Evolutionary conservation across 2,888 invertebrate genomes (phyloP), one percentile per base, ranked within the genome.

Genomic region (Leptinotarsa haldemani): DNA sequence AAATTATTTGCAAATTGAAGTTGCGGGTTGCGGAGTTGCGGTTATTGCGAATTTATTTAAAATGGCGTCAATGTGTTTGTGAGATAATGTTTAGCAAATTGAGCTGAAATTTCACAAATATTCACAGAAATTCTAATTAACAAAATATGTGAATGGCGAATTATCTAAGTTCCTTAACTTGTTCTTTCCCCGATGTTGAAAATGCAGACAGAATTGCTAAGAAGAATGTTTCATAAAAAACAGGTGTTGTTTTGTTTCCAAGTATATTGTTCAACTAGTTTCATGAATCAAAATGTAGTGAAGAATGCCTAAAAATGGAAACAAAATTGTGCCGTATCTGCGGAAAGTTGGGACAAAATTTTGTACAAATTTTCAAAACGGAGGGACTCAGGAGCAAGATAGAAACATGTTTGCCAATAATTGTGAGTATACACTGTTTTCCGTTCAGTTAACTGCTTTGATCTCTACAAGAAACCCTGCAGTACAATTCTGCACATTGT

Each of bases 341-440:
- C 79, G 86, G 86, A 70, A 86, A 84, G 74, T 80, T 83, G 72
- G 85, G 85, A 70, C 81, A 83, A 74, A 83, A 85, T 77, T 85
- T 84, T 76, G 78, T 84, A 74, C 81, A 87, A 78, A 87, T 88
- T 74, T 87, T 87, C 79, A 84, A 84, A 78, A 86, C 84, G 20
- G 86, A 86, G 78, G 87, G 87, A 50, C 80, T 88, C 63, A 85
- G 84, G 77, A 82, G 84, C 77, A 87, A 87, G 79, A 86, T 88
- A 71, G 87, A 88, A 83, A 87, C 87, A 79, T 88, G 87, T 80
- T 82, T 88, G 72, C 87, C 88, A 50, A 86, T 88, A 73, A 80
- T 86, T 75, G 88, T 88, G 83, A 85, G 87, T 86, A 74, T 69
- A 71, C n/a, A 65, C 56, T 56, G 70, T 75, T 72, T 75, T 69